A percentile compares a stretch with the other conserved stretches of the same genome.
These are phyloP conservation scores for Galago senegalensis DNA, from an alignment of 2,797 vertebrate genomes.

Conservation along the genomic window DNA sequence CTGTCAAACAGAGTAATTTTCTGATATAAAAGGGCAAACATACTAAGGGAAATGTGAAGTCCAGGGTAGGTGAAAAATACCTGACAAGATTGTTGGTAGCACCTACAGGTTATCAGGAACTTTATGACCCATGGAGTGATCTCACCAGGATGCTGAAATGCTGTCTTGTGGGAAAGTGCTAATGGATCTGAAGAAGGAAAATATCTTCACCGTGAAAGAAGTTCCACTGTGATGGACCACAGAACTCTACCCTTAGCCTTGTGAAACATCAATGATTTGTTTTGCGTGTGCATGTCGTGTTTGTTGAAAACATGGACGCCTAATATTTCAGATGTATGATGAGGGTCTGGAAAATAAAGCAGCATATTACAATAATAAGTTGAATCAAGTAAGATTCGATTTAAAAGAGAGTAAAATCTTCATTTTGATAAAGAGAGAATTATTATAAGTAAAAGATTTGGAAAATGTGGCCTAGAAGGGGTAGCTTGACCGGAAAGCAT, in stretches of 20 bases:
- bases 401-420: slow-evolving; percentile 25
- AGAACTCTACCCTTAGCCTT: not conserved
- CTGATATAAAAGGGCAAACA: slow-evolving; percentile 14
- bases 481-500: slow-evolving; percentile 42
- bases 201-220: not conserved
- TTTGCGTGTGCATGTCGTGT: not conserved
- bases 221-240: not conserved
- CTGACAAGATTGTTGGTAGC: not conserved
- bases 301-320: not conserved
- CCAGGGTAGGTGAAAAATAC: not conserved
- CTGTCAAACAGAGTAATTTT: not conserved
- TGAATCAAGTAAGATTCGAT: slow-evolving; percentile 26
- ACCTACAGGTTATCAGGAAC: not conserved
- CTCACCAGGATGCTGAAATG: not conserved
- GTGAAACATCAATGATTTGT: not conserved
- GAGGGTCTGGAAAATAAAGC: not conserved
- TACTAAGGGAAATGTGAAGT: not conserved
- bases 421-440: slow-evolving; percentile 36
- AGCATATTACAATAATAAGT: not conserved
- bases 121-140: not conserved
- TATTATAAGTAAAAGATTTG: slow-evolving; percentile 25
- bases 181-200: not conserved
- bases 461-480: slow-evolving; percentile 19
- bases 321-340: not conserved
- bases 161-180: not conserved